Evolutionary conservation across 2,888 invertebrate genomes (phyloP).

Genomic region (Latheticus oryzae): DNA sequence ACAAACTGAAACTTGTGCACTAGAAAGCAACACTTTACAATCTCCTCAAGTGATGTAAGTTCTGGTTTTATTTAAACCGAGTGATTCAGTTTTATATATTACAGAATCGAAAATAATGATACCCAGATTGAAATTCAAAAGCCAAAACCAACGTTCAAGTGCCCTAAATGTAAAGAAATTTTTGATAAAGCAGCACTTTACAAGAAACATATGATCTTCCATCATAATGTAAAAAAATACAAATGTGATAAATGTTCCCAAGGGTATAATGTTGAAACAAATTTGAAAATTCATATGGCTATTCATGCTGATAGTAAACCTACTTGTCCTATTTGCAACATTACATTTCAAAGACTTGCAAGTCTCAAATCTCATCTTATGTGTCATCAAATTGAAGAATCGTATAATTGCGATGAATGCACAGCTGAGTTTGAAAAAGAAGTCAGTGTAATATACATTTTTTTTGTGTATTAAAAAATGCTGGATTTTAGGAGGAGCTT

Average conservation of each 20-base stretch:
- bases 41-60: too few species aligned
- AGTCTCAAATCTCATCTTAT: slow-evolving; percentile 63
- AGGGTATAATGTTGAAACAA: slow-evolving; percentile 61
- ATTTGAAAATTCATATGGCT: slow-evolving; percentile 62
- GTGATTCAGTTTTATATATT: too few species aligned
- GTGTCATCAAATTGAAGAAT: slow-evolving; percentile 62
- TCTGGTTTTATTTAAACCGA: too few species aligned
- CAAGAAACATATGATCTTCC: slow-evolving; percentile 58
- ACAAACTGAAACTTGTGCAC: too few species aligned
- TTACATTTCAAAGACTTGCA: slow-evolving; percentile 61
- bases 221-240: slow-evolving; percentile 58
- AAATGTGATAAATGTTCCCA: slow-evolving; percentile 59
- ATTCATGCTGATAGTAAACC: slow-evolving; percentile 55
- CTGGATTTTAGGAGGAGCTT: slow-evolving; percentile 65
- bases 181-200: slow-evolving; percentile 54
- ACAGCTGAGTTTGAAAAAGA: slow-evolving; percentile 61
- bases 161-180: slow-evolving; percentile 55
- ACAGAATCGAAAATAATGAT: too few species aligned
- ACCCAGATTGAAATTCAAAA: too few species aligned
- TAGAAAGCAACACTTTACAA: too few species aligned
- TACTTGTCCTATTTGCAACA: slow-evolving; percentile 62
- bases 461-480: slow-evolving; percentile 8
- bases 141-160: slow-evolving; percentile 45
- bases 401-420: slow-evolving; percentile 61
- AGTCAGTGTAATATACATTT: slow-evolving; percentile 47